Percentiles rank a stretch among this genome's conserved stretches.
Evolutionary conservation across 2,113 vertebrate species (phyloP).

Genomic region (Dolichallabes microphthalmus): DNA sequence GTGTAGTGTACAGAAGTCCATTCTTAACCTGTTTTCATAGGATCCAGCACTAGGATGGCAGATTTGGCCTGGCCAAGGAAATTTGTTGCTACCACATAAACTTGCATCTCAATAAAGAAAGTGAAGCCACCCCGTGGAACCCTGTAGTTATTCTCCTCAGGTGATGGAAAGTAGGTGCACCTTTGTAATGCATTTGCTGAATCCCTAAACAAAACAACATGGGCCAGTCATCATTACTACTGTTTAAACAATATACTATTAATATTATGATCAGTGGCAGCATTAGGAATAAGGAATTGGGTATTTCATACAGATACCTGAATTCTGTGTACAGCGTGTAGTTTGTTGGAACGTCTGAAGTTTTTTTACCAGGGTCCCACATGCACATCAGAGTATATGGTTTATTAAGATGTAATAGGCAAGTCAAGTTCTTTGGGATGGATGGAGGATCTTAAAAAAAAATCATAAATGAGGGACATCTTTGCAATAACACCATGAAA

Average conservation of each 20-base stretch:
- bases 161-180: conserved; percentile 44
- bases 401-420: conserved; percentile 73
- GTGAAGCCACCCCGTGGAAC: conserved; percentile 73
- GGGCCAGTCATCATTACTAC: neutral
- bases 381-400: conserved; percentile 72
- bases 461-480: neutral
- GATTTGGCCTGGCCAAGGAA: conserved; percentile 75
- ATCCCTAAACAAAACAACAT: conserved; percentile 16
- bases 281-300: neutral
- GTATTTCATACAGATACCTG: conserved; percentile 44
- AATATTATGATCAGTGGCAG: neutral
- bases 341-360: conserved; percentile 66
- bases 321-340: conserved; percentile 67
- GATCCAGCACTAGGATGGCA: conserved; percentile 67
- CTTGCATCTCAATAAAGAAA: conserved; percentile 70
- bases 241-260: neutral
- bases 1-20: neutral
- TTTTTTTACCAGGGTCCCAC: conserved; percentile 76
- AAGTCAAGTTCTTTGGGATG: conserved; percentile 78
- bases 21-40: conserved; percentile 73
- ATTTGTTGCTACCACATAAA: conserved; percentile 81
- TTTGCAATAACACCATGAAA: neutral
- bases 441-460: conserved; percentile 75
- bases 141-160: conserved; percentile 59
- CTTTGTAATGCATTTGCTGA: conserved; percentile 37